Base-by-base conservation (phyloP, 2,888 invertebrate genomes). In the Euzophera pinguis region DNA sequence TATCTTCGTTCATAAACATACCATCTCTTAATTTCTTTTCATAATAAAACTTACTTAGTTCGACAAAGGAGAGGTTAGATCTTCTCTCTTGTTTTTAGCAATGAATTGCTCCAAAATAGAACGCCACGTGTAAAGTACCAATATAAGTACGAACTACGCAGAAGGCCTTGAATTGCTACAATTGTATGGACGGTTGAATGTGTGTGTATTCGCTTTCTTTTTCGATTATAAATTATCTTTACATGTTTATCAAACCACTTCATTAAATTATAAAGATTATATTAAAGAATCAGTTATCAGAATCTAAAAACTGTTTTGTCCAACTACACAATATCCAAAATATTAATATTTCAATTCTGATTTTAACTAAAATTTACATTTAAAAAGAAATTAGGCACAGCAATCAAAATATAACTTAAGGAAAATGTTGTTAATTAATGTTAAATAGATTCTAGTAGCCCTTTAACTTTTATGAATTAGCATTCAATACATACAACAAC, bases 101-200 rank as follows among this genome's bases (percentile, higher is more conserved):
- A 59, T 59, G 63, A 54, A 56, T 57, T 60, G 58, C 53, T 41
- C 45, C 64, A 60, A 73, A 73, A 73, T 73, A 73, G 72, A 72
- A 62, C 64, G 52, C 60, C 70, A 72, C 72, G 70, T 69, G 71
- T 64, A 57, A 43, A 32, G 45, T 45, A 27, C 14, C 45, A 32
- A 45, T 32, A 10, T 29, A 45, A 45, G 16, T 45, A 45, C 34
- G 32, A 53, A 60, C 57, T 58, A 60, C 60, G 57, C 60, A 58
- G 60, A 59, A 57, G 54, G 57, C 50, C 54, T 52, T 37, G 58
- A 56, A 62, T 59, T 53, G 59, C 62, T 59, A 62, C 62, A 61
- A 62, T 64, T 62, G 60, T 58, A 56, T 43, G 43, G 29, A 29
- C 22, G 17, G 35, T 13, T 13, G 9, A n/a, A 16, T 16, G 22